Evolutionary conservation across 2,888 invertebrate genomes (phyloP).

Genomic region (Crematogaster levior): DNA sequence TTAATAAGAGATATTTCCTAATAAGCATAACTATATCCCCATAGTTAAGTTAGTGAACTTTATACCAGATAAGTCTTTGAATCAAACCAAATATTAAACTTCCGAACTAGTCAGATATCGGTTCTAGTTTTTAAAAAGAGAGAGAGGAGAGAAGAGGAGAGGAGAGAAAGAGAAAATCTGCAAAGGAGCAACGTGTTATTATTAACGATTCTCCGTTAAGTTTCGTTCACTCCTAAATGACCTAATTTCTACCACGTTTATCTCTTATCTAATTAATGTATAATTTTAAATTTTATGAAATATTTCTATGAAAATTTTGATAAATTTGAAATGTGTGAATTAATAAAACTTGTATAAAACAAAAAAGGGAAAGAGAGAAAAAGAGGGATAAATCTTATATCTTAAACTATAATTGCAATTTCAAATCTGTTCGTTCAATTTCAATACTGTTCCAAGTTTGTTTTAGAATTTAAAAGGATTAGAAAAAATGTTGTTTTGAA

Average conservation of each 20-base stretch:
- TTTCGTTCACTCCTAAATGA: neutral
- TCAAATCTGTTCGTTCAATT: no score
- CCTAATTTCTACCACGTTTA: slow-evolving; percentile 37
- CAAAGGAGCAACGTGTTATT: neutral
- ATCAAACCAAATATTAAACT: slow-evolving; percentile 29
- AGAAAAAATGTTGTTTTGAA: no score
- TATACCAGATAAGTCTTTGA: neutral
- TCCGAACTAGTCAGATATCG: neutral
- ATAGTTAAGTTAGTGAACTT: neutral
- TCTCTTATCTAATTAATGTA: no score
- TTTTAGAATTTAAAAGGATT: no score
- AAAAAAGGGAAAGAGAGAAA: no score
- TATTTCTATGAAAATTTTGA: no score
- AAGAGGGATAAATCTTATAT: no score
- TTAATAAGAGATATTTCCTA: neutral
- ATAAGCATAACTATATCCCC: neutral
- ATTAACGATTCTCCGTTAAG: slow-evolving; percentile 14
- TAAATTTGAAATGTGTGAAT: no score
- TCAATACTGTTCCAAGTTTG: no score
- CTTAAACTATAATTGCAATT: no score
- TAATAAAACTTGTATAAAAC: no score
- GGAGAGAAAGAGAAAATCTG: neutral
- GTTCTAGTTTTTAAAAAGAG: neutral
- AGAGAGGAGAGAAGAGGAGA: neutral
- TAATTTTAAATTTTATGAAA: no score